phyloP scores from a whole-genome alignment of 2,113 vertebrate genomes.

The Geococcyx californianus region DNA sequence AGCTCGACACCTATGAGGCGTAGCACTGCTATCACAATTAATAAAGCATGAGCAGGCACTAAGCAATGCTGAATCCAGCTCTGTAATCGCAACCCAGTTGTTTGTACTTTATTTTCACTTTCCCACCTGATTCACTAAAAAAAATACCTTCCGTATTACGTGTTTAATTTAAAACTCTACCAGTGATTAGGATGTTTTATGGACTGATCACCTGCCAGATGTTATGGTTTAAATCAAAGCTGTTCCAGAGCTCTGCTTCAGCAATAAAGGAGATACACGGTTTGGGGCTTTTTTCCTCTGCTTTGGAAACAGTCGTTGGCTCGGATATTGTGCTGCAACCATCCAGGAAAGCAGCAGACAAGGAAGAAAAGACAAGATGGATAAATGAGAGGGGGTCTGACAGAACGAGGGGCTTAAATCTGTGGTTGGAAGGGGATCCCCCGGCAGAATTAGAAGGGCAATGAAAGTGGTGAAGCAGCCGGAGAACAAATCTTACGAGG shows the following conservation, averaged over 20 bases:
- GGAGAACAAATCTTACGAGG: no score
- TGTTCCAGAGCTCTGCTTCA: not conserved
- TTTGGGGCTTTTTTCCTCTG: not conserved
- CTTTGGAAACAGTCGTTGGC: not conserved
- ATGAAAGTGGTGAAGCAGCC: no score
- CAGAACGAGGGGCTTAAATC: not conserved
- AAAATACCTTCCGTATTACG: not conserved
- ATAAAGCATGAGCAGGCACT: not conserved
- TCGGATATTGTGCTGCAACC: not conserved
- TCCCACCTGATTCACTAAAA: not conserved
- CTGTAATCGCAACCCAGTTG: not conserved
- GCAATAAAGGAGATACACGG: not conserved
- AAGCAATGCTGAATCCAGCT: not conserved
- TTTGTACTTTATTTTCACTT: not conserved
- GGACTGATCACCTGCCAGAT: slow-evolving; percentile 29
- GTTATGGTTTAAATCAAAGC: slow-evolving; percentile 24
- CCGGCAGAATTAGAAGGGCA: not conserved
- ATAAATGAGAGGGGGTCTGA: not conserved
- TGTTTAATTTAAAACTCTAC: slow-evolving; percentile 24
- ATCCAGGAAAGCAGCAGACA: not conserved
- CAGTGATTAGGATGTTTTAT: not conserved
- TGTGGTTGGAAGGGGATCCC: not conserved
- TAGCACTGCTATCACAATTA: not conserved
- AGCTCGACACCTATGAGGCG: slow-evolving; percentile 22
- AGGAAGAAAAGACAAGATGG: not conserved